A percentile compares a stretch with the other conserved stretches of the same genome.
Conservation (phyloP, 1,140 invertebrate species). For the Phocides pigmalion region DNA sequence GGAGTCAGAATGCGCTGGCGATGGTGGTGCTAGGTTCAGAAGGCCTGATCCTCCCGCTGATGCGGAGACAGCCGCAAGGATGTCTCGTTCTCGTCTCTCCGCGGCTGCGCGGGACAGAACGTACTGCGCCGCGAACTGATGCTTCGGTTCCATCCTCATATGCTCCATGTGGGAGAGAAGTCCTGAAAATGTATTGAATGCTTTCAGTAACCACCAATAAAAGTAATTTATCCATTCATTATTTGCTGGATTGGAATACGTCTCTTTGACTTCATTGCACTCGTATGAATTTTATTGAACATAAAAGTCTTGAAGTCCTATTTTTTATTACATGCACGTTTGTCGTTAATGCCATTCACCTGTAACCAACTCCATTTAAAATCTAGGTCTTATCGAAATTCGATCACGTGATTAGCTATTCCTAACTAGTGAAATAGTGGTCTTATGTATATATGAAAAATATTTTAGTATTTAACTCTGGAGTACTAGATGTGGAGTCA, state of each 20-base stretch:
- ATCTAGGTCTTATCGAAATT: too few relatives aligned
- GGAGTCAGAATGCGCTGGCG: constrained; percentile 92
- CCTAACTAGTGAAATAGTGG: too few relatives aligned
- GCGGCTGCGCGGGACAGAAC: constrained; percentile 95
- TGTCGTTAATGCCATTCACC: too few relatives aligned
- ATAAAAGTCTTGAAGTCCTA: too few relatives aligned
- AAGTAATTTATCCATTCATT: background rate
- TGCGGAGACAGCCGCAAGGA: constrained; percentile 89
- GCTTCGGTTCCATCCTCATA: constrained; percentile 98
- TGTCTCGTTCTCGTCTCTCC: constrained; percentile 93
- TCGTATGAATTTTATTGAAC: too few relatives aligned
- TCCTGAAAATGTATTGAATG: constrained; percentile 86
- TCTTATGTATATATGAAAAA: too few relatives aligned
- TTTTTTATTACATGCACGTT: too few relatives aligned
- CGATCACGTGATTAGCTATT: too few relatives aligned
- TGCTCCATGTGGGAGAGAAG: constrained; percentile 97
- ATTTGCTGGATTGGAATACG: background rate
- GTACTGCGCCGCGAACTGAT: constrained; percentile 97
- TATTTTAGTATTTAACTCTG: too few relatives aligned
- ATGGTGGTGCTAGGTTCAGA: constrained; percentile 87
- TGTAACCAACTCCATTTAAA: too few relatives aligned
- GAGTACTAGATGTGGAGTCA: too few relatives aligned
- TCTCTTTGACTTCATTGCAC: too few relatives aligned
- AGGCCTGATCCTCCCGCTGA: constrained; percentile 84
- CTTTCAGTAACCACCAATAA: background rate